phyloP scores from a whole-genome alignment of 2,888 invertebrate species.

The Saturnia japonica region DNA sequence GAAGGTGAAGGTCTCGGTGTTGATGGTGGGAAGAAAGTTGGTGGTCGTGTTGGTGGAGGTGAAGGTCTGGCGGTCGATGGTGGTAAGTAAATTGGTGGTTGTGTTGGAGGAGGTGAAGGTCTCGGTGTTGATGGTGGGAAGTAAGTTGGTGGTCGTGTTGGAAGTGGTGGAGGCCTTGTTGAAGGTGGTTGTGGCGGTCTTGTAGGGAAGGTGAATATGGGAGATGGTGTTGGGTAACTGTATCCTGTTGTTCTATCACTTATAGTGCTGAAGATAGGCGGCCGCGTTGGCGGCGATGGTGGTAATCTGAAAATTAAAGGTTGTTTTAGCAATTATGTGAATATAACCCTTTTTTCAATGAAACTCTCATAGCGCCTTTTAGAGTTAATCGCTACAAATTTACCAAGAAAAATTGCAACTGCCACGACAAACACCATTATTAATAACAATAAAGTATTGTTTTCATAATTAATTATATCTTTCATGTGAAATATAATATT shows the following conservation, averaged over 20 bases:
- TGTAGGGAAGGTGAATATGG: conserved; percentile 36
- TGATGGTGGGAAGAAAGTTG: conserved; percentile 24
- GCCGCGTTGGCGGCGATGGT: conserved; percentile 27
- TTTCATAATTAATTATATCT: no score
- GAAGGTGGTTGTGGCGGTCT: conserved; percentile 28
- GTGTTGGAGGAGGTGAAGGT: conserved; percentile 25
- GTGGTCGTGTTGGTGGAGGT: conserved; percentile 25
- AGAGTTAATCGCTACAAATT: no score
- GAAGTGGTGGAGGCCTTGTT: conserved; percentile 20
- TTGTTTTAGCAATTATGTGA: background rate
- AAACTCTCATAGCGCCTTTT: no score
- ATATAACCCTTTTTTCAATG: background rate
- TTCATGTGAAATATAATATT: background rate
- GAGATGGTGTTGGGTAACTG: conserved; percentile 45
- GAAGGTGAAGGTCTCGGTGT: conserved; percentile 27
- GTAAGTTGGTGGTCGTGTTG: conserved; percentile 26
- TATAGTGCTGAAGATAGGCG: conserved; percentile 31
- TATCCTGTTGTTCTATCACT: conserved; percentile 50
- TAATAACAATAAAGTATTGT: no score
- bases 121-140: conserved; percentile 23
- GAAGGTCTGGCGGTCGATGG: conserved; percentile 30
- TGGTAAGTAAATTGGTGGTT: conserved; percentile 22
- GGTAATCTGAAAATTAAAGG: background rate
- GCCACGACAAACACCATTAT: no score
- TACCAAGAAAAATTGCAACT: no score